These are phyloP conservation scores for Neoarius graeffei DNA, from an alignment of 2,113 vertebrate species.

Conservation along the genomic window DNA sequence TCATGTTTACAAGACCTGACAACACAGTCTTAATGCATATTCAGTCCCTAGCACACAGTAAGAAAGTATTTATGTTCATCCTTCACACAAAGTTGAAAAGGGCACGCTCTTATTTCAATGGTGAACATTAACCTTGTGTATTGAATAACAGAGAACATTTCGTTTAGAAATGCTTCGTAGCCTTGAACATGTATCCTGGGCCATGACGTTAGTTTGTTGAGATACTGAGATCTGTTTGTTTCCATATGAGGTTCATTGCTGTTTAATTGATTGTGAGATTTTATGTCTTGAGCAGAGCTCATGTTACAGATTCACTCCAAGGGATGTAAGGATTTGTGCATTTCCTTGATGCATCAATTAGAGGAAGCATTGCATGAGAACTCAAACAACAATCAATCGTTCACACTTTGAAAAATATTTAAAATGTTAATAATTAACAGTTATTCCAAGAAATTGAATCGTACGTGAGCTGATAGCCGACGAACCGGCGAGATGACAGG, in stretches of 20 bases:
- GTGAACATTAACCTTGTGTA: not conserved
- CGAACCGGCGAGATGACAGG: too few relatives aligned
- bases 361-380: not conserved
- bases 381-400: too few relatives aligned
- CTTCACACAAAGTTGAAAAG: not conserved
- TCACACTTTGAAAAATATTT: not conserved
- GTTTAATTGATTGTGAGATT: not conserved
- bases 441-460: too few relatives aligned
- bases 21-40: not conserved
- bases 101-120: not conserved
- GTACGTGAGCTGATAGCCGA: too few relatives aligned
- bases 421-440: not conserved
- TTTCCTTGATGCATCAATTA: not conserved
- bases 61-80: slow-evolving; percentile 9
- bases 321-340: not conserved
- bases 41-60: not conserved
- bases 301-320: not conserved
- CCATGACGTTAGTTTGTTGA: not conserved
- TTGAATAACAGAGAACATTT: slow-evolving; percentile 10
- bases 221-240: not conserved
- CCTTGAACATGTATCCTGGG: not conserved
- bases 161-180: not conserved
- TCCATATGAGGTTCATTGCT: not conserved
- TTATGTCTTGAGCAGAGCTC: not conserved
- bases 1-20: slow-evolving; percentile 10